Conservation (phyloP, 2,797 vertebrate species). For the Octomys mimax region DNA sequence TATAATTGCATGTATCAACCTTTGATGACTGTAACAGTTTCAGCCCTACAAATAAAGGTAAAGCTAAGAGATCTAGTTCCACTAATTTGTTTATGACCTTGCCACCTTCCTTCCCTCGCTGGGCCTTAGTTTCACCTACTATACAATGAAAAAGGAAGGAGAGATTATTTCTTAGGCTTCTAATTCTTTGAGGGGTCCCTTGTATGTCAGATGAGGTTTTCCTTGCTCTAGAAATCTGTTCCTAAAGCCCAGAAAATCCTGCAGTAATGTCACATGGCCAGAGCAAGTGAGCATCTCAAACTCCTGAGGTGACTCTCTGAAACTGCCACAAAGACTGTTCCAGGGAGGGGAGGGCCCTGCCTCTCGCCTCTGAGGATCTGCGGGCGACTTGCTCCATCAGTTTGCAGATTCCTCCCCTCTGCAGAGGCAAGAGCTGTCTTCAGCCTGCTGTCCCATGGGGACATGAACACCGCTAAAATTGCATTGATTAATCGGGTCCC, state of each 20-base stretch:
- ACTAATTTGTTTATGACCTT: background rate
- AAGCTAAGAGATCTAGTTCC: background rate
- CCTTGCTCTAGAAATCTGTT: background rate
- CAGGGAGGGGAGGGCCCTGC: background rate
- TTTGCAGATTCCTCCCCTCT: conserved; percentile 21
- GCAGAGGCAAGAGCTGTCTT: background rate
- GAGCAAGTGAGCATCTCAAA: background rate
- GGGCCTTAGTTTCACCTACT: conserved; percentile 4
- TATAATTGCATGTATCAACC: background rate
- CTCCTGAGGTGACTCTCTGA: background rate
- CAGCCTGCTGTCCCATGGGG: conserved; percentile 6
- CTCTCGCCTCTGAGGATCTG: background rate
- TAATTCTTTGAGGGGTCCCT: background rate
- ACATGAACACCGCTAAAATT: conserved; percentile 43
- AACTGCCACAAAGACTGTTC: background rate
- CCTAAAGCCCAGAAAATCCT: conserved; percentile 19
- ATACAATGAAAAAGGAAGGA: background rate
- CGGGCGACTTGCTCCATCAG: background rate
- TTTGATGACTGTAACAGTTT: background rate
- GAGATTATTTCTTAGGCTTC: background rate
- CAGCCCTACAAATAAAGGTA: background rate
- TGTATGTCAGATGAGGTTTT: background rate
- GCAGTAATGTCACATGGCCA: background rate
- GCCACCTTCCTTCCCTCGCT: background rate
- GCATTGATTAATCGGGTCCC: conserved; percentile 79